Base-by-base conservation (phyloP, 2,113 vertebrate species). In the Bucco capensis region DNA sequence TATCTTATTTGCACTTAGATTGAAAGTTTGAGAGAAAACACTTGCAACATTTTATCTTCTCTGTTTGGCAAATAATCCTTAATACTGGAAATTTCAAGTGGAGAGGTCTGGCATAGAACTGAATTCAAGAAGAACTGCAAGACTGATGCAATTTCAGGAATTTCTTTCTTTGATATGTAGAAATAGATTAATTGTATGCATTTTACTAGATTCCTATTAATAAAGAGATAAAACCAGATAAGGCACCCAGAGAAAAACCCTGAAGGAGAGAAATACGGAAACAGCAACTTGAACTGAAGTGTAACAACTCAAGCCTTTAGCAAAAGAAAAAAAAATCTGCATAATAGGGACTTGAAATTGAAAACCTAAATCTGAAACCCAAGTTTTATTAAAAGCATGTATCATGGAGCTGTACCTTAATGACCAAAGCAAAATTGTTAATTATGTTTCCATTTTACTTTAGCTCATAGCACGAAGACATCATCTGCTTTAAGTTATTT, bases 1-100 rank as follows among this genome's bases (percentile, higher is more conserved):
- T 83, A 17, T 88, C 77, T 87, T 93, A 81, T 88, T 91, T 94
- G 83, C 54, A 78, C 33, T 65, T 54, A 53, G 87, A 96, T 91
- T 85, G 78, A 23, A 87, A 88, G 82, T 86, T 88, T 49, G 56
- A 91, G 62, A 90, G 87, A 61, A 91, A 91, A 84, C 57, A 93
- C 9, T 38, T 71, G 73, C 73, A 72, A 62, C 44, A n/a, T 70
- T 89, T 92, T 92, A 87, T 92, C 91, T 88, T 56, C 69, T 75
- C 44, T 9, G 3, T 75, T 92, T 92, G 95, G 51, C 91, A 95
- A 95, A 75, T 74, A 89, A 93, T 46, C 65, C 70, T 56, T 64
- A 77, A 81, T 61, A 25, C 24, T 83, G 53, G 42, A 91, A 89
- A 65, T 72, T 25, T 81, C 67, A 92, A 90, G 75, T 16, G 77